phyloP scores from a whole-genome alignment of 2,113 vertebrate genomes.

The Antechinus stuartii region DNA sequence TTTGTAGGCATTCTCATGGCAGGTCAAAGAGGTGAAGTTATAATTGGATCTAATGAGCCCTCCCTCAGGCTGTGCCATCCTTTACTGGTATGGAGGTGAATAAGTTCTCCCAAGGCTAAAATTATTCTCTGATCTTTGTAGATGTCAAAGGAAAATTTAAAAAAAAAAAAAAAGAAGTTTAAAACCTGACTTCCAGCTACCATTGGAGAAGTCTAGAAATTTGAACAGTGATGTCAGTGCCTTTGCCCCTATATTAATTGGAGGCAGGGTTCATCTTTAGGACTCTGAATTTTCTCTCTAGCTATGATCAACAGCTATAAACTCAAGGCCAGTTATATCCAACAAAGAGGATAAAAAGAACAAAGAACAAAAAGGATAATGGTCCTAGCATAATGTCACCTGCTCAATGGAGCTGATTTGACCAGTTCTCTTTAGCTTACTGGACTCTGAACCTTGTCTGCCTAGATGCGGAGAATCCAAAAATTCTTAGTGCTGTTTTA shows the following conservation, averaged over 20 bases:
- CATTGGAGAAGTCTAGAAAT: background rate
- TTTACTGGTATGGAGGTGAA: background rate
- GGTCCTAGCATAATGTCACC: background rate
- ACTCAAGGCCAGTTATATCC: background rate
- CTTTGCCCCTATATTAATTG: background rate
- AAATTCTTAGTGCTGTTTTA: background rate
- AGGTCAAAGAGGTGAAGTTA: background rate
- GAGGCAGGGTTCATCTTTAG: background rate
- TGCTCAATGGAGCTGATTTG: background rate
- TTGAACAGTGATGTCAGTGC: background rate
- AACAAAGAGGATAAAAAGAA: background rate
- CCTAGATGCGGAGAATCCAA: background rate
- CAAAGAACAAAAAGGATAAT: background rate
- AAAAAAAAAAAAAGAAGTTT: background rate
- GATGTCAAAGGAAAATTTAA: background rate
- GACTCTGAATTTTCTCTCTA: background rate
- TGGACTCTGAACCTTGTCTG: background rate
- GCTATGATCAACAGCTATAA: background rate
- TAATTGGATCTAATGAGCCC: constrained; percentile 7
- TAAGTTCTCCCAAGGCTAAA: background rate
- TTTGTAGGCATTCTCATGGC: background rate
- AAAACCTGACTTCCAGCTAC: background rate
- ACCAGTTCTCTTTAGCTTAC: background rate
- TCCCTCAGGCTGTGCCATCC: background rate
- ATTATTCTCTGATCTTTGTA: constrained; percentile 1